Conservation (phyloP, 1,140 invertebrate genomes). For the Pseudomyrmex dendroicus region DNA sequence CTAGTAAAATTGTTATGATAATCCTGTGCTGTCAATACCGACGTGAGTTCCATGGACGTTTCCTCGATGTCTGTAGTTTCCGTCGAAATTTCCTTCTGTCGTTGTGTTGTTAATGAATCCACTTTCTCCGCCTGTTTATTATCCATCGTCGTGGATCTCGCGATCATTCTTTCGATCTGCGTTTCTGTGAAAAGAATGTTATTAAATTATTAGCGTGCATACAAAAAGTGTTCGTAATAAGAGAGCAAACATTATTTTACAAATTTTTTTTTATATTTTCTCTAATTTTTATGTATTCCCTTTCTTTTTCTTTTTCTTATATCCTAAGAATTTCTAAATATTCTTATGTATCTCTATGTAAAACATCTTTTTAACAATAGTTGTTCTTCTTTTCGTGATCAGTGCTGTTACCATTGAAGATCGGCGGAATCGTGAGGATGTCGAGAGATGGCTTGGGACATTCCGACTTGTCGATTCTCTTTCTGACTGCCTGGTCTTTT, state of each 20-base stretch:
- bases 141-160: constrained; percentile 3
- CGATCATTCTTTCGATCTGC: constrained; percentile 48
- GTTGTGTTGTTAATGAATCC: constrained; percentile 22
- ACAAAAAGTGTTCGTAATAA: background rate
- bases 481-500: constrained; percentile 77
- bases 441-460: constrained; percentile 15
- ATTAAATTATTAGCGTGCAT: background rate
- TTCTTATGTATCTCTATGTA: background rate
- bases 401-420: constrained; percentile 64
- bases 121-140: background rate
- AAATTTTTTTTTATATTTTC: background rate
- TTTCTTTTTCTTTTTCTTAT: no score
- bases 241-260: background rate
- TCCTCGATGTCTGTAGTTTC: constrained; percentile 25
- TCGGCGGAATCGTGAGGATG: background rate
- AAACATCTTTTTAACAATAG: background rate
- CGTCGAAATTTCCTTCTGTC: constrained; percentile 36
- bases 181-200: constrained; percentile 63
- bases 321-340: no score
- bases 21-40: constrained; percentile 18
- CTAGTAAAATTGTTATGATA: constrained; percentile 39
- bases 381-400: background rate
- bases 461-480: constrained; percentile 34
- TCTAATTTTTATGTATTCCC: no score
- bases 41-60: constrained; percentile 6